phyloP scores from a whole-genome alignment of 2,888 invertebrate genomes.

The Aphodius sticticus region DNA sequence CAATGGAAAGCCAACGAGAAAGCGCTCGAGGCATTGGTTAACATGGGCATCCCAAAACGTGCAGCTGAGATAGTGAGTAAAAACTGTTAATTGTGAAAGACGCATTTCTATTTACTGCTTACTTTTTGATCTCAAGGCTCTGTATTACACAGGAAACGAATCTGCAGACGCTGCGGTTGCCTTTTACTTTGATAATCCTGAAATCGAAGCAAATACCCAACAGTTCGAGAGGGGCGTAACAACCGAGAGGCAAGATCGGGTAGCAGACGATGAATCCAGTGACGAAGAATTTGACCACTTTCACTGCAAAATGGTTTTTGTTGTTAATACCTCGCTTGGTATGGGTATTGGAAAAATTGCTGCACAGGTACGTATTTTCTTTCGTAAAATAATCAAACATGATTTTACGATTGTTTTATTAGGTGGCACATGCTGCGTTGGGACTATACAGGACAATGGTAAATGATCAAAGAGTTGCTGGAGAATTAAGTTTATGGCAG shows the following conservation, averaged over 20 bases:
- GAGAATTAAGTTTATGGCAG: constrained; percentile 61
- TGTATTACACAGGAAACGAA: constrained; percentile 65
- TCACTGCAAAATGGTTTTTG: constrained; percentile 70
- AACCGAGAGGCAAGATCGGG: constrained; percentile 31
- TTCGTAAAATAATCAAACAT: constrained; percentile 24
- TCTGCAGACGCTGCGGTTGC: constrained; percentile 64
- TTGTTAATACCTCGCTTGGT: constrained; percentile 66
- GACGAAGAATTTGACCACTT: constrained; percentile 51
- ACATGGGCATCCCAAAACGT: constrained; percentile 60
- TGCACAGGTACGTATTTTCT: constrained; percentile 61
- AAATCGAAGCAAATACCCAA: constrained; percentile 46
- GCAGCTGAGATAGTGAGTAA: constrained; percentile 57
- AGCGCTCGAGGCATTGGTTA: constrained; percentile 54
- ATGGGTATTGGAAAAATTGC: constrained; percentile 71
- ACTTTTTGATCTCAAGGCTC: constrained; percentile 55
- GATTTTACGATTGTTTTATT: constrained; percentile 39
- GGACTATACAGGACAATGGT: constrained; percentile 64
- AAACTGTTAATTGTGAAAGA: neutral
- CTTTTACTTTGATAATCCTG: constrained; percentile 64
- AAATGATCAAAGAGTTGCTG: constrained; percentile 53
- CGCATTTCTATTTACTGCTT: constrained; percentile 1
- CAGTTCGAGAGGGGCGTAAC: constrained; percentile 37
- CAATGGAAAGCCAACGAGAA: constrained; percentile 55
- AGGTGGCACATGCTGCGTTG: constrained; percentile 68
- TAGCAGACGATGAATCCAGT: constrained; percentile 41